These are phyloP conservation scores for Aricia artaxerxes DNA, from an alignment of 2,888 invertebrate genomes.

Conservation along the genomic window DNA sequence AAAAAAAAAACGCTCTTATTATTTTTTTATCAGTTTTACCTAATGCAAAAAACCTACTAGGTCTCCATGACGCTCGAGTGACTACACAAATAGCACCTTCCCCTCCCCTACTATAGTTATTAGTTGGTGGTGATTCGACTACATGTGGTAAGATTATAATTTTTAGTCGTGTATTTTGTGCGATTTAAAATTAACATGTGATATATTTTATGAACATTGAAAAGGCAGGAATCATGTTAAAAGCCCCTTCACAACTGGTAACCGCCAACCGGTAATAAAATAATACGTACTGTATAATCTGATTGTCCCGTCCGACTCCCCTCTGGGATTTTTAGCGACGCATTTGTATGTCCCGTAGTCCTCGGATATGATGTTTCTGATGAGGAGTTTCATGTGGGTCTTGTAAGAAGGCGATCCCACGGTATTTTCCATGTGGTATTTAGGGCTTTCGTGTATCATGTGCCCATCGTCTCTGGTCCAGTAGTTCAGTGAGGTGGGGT, in stretches of 20 bases:
- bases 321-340: constrained; percentile 93
- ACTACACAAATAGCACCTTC: too few relatives aligned
- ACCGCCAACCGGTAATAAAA: not conserved
- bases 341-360: constrained; percentile 95
- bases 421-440: constrained; percentile 89
- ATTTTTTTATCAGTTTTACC: too few relatives aligned
- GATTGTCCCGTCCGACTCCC: constrained; percentile 94
- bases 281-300: constrained; percentile 90
- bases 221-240: not conserved
- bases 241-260: not conserved
- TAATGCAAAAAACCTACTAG: too few relatives aligned
- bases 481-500: constrained; percentile 94
- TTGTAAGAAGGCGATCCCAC: constrained; percentile 88
- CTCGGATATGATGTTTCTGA: constrained; percentile 86
- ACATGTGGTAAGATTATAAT: too few relatives aligned
- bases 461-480: constrained; percentile 93
- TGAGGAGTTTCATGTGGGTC: constrained; percentile 92
- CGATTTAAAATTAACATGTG: not conserved
- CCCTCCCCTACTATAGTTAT: too few relatives aligned
- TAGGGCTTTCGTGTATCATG: constrained; percentile 92
- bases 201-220: not conserved
- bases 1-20: too few relatives aligned
- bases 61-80: too few relatives aligned
- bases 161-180: too few relatives aligned
- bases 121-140: too few relatives aligned